These are phyloP conservation scores for Enteromius thamalakanensis DNA, from an alignment of 2,797 vertebrate genomes.

Conservation along the genomic window DNA sequence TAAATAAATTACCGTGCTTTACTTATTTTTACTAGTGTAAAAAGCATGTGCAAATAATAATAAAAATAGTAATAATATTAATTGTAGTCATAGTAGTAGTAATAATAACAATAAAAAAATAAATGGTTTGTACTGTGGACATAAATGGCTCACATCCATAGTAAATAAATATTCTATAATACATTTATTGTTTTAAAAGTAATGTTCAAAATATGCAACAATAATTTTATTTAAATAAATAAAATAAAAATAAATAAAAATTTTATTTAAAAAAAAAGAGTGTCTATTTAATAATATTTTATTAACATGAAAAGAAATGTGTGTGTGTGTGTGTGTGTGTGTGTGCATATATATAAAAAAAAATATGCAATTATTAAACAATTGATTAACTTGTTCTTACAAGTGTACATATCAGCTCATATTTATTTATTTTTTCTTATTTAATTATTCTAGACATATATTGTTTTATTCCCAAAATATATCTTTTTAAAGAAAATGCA, in stretches of 20 bases:
- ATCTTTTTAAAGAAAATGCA: neutral
- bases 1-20: neutral
- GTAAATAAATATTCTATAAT: neutral
- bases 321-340: too few species aligned
- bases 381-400: too few species aligned
- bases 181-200: too few species aligned
- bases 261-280: neutral
- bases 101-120: neutral
- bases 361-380: neutral
- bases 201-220: neutral
- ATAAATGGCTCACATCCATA: neutral
- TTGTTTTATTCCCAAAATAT: neutral
- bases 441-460: neutral
- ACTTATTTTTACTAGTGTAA: neutral
- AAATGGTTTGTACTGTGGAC: neutral
- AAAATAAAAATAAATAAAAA: too few species aligned
- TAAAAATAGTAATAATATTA: neutral
- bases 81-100: neutral
- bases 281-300: neutral
- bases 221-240: too few species aligned
- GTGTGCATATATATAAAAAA: too few species aligned
- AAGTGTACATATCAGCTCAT: neutral
- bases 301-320: too few species aligned
- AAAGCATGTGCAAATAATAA: neutral
- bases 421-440: neutral